phyloP scores from a whole-genome alignment of 2,888 invertebrate genomes.

The Drosophila ustulata region DNA sequence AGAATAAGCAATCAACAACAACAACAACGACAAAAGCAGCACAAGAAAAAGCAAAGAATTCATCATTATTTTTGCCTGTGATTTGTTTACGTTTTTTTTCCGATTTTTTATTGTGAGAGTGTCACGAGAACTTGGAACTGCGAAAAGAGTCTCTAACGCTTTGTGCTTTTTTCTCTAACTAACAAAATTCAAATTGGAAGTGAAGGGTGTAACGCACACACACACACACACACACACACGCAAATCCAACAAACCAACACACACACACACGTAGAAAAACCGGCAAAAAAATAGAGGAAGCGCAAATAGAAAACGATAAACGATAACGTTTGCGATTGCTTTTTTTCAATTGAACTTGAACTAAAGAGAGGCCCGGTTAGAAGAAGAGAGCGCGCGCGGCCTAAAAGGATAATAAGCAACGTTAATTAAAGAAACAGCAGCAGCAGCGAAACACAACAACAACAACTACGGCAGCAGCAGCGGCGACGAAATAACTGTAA shows the following conservation, averaged over 20 bases:
- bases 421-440: constrained; percentile 46
- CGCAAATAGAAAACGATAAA: constrained; percentile 46
- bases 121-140: constrained; percentile 38
- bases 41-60: constrained; percentile 15
- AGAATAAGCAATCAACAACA: constrained; percentile 45
- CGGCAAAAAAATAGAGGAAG: constrained; percentile 62
- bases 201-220: constrained; percentile 67
- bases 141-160: constrained; percentile 34
- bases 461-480: constrained; percentile 16
- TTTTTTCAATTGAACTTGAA: constrained; percentile 6
- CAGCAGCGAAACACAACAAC: constrained; percentile 4
- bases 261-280: constrained; percentile 54
- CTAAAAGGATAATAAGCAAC: constrained; percentile 58
- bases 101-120: constrained; percentile 69
- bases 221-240: constrained; percentile 30
- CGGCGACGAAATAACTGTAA: constrained; percentile 1
- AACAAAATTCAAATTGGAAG: constrained; percentile 61
- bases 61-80: constrained; percentile 54
- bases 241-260: constrained; percentile 17
- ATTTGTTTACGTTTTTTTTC: constrained; percentile 73
- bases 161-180: not conserved
- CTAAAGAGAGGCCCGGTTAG: constrained; percentile 5
- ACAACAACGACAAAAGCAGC: constrained; percentile 15
- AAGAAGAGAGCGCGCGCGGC: constrained; percentile 5
- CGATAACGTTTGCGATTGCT: constrained; percentile 31